Percentiles rank a stretch among this genome's conserved stretches.
These are phyloP conservation scores for Sycophila sp. DNA, from an alignment of 1,140 invertebrate genomes.

Conservation along the genomic window DNA sequence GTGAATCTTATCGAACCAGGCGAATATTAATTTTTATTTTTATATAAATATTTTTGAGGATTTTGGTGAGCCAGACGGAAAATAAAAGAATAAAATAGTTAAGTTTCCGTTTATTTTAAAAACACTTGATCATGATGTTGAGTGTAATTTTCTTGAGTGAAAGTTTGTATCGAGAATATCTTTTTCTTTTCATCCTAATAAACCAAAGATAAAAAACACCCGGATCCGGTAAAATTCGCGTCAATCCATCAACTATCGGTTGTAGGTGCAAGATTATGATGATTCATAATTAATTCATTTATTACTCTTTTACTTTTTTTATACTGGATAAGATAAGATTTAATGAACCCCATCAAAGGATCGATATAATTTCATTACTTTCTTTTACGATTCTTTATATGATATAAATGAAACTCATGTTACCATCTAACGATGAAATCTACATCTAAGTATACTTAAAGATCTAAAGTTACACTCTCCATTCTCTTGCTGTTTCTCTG, in stretches of 20 bases:
- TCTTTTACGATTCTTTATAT: slow-evolving; percentile 33
- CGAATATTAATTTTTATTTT: neutral
- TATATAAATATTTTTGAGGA: neutral
- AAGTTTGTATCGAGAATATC: too few species aligned
- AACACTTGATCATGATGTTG: too few species aligned
- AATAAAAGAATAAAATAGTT: slow-evolving; percentile 33
- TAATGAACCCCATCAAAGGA: slow-evolving; percentile 31
- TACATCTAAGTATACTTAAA: slow-evolving; percentile 37
- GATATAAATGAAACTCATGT: slow-evolving; percentile 39
- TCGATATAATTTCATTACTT: slow-evolving; percentile 9
- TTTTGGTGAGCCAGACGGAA: too few species aligned
- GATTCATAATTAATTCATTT: slow-evolving; percentile 28
- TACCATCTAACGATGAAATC: slow-evolving; percentile 38
- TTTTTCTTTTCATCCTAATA: too few species aligned
- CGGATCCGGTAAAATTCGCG: slow-evolving; percentile 14
- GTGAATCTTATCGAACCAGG: too few species aligned
- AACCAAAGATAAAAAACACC: too few species aligned
- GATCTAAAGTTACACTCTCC: slow-evolving; percentile 38
- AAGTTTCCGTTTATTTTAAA: slow-evolving; percentile 33
- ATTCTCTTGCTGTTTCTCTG: slow-evolving; percentile 26
- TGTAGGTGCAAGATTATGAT: slow-evolving; percentile 33
- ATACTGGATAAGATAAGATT: slow-evolving; percentile 7
- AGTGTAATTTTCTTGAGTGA: too few species aligned
- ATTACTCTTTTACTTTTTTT: neutral
- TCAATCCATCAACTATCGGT: slow-evolving; percentile 7